These are phyloP conservation scores for Castor canadensis DNA, from an alignment of 2,113 vertebrate species.

Conservation along the genomic window DNA sequence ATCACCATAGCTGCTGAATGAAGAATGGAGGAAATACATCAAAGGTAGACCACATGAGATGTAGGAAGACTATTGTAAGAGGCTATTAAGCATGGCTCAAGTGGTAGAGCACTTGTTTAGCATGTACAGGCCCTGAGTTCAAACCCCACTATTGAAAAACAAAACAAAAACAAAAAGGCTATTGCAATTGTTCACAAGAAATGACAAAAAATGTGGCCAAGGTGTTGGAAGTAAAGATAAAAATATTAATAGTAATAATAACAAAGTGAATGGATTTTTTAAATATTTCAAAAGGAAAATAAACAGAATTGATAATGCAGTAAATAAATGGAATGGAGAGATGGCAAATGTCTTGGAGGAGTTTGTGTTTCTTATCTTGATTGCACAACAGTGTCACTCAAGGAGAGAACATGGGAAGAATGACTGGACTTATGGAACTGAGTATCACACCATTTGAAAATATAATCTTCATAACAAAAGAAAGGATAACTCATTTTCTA, in stretches of 20 bases:
- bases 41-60: neutral
- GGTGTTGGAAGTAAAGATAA: neutral
- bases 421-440: neutral
- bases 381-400: neutral
- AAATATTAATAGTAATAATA: neutral
- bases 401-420: neutral
- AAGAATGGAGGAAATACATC: neutral
- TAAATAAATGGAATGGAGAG: neutral
- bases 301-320: neutral
- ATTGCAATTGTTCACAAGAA: neutral
- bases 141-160: too few species aligned
- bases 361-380: neutral
- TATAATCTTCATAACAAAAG: neutral
- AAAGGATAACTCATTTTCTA: neutral
- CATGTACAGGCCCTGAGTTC: too few species aligned
- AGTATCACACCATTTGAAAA: neutral
- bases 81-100: too few species aligned
- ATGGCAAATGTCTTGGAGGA: neutral
- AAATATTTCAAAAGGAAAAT: neutral
- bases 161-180: too few species aligned
- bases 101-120: too few species aligned
- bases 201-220: neutral
- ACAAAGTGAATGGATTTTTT: neutral
- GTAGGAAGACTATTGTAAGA: neutral
- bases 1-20: neutral